Conservation (phyloP, 2,888 invertebrate species). For the Hypena proboscidalis region DNA sequence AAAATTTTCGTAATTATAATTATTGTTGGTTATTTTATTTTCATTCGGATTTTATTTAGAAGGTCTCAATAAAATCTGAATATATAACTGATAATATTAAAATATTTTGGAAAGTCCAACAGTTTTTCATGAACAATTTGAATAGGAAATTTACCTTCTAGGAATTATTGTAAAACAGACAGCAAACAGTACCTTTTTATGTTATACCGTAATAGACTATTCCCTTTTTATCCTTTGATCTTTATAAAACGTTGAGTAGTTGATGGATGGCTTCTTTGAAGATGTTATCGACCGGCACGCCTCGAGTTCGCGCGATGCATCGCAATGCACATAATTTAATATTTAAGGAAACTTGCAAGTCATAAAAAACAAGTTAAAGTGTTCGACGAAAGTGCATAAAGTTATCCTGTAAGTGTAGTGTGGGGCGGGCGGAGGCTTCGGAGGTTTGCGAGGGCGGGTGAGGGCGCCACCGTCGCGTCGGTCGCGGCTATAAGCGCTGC, state of each 20-base stretch:
- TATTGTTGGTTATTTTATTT: no score
- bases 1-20: no score
- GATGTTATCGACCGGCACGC: constrained; percentile 22
- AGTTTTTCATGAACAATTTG: no score
- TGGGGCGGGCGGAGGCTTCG: constrained; percentile 36
- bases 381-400: constrained; percentile 48
- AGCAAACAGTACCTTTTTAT: no score
- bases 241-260: background rate
- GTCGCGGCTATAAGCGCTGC: constrained; percentile 62
- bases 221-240: no score
- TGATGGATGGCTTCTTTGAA: constrained; percentile 10
- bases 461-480: constrained; percentile 22
- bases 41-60: no score
- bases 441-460: constrained; percentile 33
- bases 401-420: constrained; percentile 50
- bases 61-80: no score
- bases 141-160: no score
- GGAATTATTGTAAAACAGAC: no score
- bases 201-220: no score
- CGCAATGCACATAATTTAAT: constrained; percentile 28
- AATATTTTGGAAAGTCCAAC: no score
- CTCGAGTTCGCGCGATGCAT: constrained; percentile 19
- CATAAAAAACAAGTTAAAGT: constrained; percentile 32
- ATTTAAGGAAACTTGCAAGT: constrained; percentile 40
- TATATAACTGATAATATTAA: no score